Percentiles rank a stretch among this genome's conserved stretches.
Evolutionary conservation across 2,113 vertebrate species (phyloP).

Genomic region (Rhodinocichla rosea): DNA sequence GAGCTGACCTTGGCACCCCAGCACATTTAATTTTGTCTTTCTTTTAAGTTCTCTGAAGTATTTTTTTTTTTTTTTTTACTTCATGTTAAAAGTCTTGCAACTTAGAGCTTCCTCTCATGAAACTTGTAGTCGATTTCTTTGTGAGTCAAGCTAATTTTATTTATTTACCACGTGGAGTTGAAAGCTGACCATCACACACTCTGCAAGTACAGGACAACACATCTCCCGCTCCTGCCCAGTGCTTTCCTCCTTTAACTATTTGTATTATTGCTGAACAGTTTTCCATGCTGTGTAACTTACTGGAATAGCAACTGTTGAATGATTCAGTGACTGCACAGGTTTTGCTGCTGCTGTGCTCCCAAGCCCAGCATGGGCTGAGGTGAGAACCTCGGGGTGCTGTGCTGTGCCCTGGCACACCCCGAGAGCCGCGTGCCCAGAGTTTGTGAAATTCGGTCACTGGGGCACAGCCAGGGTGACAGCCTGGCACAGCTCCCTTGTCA

Average conservation of each 20-base stretch:
- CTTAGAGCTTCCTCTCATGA: background rate
- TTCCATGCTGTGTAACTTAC: fast-evolving
- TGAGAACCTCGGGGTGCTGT: background rate
- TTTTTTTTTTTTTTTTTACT: background rate
- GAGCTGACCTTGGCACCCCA: background rate
- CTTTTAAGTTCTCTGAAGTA: background rate
- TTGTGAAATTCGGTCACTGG: background rate
- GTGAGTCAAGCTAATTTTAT: background rate
- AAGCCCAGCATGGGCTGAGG: background rate
- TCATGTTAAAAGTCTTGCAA: background rate
- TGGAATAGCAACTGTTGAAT: background rate
- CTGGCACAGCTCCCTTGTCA: background rate
- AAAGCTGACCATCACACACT: background rate
- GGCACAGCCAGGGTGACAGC: background rate
- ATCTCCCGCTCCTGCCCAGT: background rate
- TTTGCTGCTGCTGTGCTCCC: background rate
- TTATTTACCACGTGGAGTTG: fast-evolving
- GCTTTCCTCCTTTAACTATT: background rate
- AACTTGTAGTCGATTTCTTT: background rate
- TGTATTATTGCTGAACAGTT: background rate
- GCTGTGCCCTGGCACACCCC: background rate
- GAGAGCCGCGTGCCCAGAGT: background rate
- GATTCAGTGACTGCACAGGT: background rate
- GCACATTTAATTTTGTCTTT: background rate
- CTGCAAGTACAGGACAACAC: background rate